Percentiles rank a stretch among this genome's conserved stretches.
Conservation (phyloP, 2,797 vertebrate genomes). For the Melanogrammus aeglefinus region DNA sequence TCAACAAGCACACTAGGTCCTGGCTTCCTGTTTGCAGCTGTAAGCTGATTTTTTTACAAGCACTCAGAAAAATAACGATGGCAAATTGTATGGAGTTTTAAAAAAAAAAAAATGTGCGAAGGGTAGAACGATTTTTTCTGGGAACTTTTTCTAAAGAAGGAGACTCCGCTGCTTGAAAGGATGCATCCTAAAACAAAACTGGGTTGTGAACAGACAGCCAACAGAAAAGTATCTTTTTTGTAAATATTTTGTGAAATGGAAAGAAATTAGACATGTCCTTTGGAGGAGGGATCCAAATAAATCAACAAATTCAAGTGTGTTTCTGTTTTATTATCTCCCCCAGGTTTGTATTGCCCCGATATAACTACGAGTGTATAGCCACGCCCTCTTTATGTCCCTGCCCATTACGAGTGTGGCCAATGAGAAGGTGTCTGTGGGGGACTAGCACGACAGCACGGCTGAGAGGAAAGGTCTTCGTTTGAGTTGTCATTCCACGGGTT, state of each 20-base stretch:
- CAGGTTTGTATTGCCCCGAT: too few species aligned
- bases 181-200: slow-evolving; percentile 53
- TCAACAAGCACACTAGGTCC: slow-evolving; percentile 74
- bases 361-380: too few species aligned
- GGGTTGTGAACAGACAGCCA: slow-evolving; percentile 49
- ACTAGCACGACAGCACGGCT: slow-evolving; percentile 58
- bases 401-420: slow-evolving; percentile 24
- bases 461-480: slow-evolving; percentile 20
- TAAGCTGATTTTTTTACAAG: slow-evolving; percentile 59
- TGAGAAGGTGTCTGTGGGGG: slow-evolving; percentile 53
- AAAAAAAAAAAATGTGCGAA: slow-evolving; percentile 46
- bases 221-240: slow-evolving; percentile 71
- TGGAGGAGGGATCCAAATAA: slow-evolving; percentile 78
- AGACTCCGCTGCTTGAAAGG: slow-evolving; percentile 55
- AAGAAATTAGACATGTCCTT: slow-evolving; percentile 67
- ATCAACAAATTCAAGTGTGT: slow-evolving; percentile 60
- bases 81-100: slow-evolving; percentile 54
- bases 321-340: slow-evolving; percentile 42
- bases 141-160: slow-evolving; percentile 67
- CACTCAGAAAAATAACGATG: slow-evolving; percentile 61
- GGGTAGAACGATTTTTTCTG: slow-evolving; percentile 56
- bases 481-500: too few species aligned
- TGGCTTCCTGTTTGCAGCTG: slow-evolving; percentile 85
- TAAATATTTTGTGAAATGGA: slow-evolving; percentile 83
- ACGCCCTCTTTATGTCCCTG: slow-evolving; percentile 17